Evolutionary conservation across 2,888 invertebrate genomes (phyloP).

Genomic region (Tolmerus cingulatus): DNA sequence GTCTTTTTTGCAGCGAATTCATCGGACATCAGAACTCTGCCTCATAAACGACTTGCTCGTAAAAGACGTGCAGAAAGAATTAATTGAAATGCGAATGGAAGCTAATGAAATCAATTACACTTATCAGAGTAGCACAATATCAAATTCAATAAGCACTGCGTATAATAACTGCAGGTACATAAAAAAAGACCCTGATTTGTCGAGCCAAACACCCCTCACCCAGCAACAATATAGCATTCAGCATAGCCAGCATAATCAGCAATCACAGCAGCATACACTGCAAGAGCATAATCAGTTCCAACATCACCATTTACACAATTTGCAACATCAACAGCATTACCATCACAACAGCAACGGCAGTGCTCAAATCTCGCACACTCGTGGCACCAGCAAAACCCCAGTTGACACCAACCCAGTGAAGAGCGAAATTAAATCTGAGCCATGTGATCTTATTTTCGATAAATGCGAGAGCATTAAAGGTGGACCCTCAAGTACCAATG

Average conservation of each 20-base stretch:
- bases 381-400: background rate
- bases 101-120: slow-evolving; percentile 49
- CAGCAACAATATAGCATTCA: slow-evolving; percentile 1
- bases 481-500: background rate
- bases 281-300: slow-evolving; percentile 13
- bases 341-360: slow-evolving; percentile 1
- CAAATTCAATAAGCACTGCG: slow-evolving; percentile 10
- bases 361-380: background rate
- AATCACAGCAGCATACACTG: background rate
- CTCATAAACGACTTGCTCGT: slow-evolving; percentile 79
- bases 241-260: background rate
- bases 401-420: slow-evolving; percentile 40
- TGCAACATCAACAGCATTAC: background rate
- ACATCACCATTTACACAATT: slow-evolving; percentile 12
- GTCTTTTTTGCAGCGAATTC: slow-evolving; percentile 68
- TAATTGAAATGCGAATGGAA: slow-evolving; percentile 70
- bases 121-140: slow-evolving; percentile 1
- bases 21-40: slow-evolving; percentile 78
- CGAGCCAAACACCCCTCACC: slow-evolving; percentile 5
- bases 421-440: slow-evolving; percentile 48
- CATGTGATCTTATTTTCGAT: slow-evolving; percentile 44
- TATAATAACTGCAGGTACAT: slow-evolving; percentile 49
- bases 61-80: slow-evolving; percentile 73
- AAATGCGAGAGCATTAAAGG: slow-evolving; percentile 39
- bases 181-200: slow-evolving; percentile 51